Evolutionary conservation across 1,140 invertebrate species (phyloP), one percentile per base, ranked within the genome.

Genomic region (Drosophila kikkawai): DNA sequence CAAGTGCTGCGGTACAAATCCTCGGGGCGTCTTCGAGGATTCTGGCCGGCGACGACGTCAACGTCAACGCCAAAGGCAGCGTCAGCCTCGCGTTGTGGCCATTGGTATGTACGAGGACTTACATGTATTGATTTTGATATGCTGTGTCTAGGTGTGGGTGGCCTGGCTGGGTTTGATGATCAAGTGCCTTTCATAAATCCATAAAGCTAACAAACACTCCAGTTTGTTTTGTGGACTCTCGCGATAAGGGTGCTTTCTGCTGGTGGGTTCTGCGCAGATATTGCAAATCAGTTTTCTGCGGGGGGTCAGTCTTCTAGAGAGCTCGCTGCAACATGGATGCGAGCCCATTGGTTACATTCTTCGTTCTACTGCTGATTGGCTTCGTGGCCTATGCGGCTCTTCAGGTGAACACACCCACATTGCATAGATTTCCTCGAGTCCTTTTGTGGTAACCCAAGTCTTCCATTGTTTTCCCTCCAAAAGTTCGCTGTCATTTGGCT

Each of bases 401-500:
- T 22, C 85, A 88, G 85, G 85, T 88, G 73, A 87, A 11, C 13
- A 15, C 15, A n/a, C 8, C n/a, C 7, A 29, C 9, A 29, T 11
- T 7, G 1, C n/a, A n/a, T 29, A 7, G 1, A 17, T 29, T 32
- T 7, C 5, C 11, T 37, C 5, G 2, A 9, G 15, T 17, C 26
- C 17, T 8, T 3, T 32, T 2, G 26, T 50, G n/a, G 13, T 44
- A 69, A 70, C 45, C n/a, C 6, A 8, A 36, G 50, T 9, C 1
- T 9, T 19, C 3, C 3, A n/a, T 29, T 37, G 13, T 41, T 42
- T 53, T 36, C 13, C 7, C 17, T 12, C 47, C 7, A 11, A 76
- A 77, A 86, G 84, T 88, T 74, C n/a, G 48, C 64, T 15, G 26
- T 83, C 42, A 65, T 86, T 45, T 86, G 80, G 76, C 65, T 88